Evolutionary conservation across 2,797 vertebrate genomes (phyloP).

Genomic region (Serranus cabrilla): DNA sequence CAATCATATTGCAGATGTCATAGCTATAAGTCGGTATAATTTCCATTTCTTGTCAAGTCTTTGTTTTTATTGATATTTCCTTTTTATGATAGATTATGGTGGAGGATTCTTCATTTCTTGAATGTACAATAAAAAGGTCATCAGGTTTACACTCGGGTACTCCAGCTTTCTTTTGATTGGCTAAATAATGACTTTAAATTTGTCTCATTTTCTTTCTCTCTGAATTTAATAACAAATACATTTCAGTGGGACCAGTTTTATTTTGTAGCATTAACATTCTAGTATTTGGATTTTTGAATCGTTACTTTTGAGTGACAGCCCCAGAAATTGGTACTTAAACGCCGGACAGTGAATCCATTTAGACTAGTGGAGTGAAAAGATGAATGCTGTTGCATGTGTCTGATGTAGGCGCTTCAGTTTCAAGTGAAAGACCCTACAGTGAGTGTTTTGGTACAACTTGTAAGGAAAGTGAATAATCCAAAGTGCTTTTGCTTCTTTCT

Average conservation of each 20-base stretch:
- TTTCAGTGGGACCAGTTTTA: constrained; percentile 59
- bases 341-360: constrained; percentile 56
- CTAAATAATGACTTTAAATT: constrained; percentile 49
- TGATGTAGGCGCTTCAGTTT: constrained; percentile 45
- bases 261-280: constrained; percentile 57
- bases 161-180: constrained; percentile 74
- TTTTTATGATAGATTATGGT: constrained; percentile 49
- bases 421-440: constrained; percentile 40
- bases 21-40: constrained; percentile 50
- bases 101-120: constrained; percentile 72
- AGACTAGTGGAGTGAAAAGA: constrained; percentile 44
- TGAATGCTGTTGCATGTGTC: constrained; percentile 62
- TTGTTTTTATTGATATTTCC: constrained; percentile 42
- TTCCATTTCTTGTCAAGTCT: constrained; percentile 30
- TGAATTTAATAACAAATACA: constrained; percentile 31
- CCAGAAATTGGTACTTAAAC: constrained; percentile 75
- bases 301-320: constrained; percentile 57
- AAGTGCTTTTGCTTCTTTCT: constrained; percentile 77
- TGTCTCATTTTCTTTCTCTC: constrained; percentile 17
- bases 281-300: constrained; percentile 41
- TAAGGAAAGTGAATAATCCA: constrained; percentile 72
- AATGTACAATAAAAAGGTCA: constrained; percentile 83
- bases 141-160: constrained; percentile 81
- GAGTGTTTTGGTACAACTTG: constrained; percentile 68
- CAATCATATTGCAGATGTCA: constrained; percentile 63